These are phyloP conservation scores for Xestobium rufovillosum DNA, from an alignment of 2,888 invertebrate species.

Conservation along the genomic window DNA sequence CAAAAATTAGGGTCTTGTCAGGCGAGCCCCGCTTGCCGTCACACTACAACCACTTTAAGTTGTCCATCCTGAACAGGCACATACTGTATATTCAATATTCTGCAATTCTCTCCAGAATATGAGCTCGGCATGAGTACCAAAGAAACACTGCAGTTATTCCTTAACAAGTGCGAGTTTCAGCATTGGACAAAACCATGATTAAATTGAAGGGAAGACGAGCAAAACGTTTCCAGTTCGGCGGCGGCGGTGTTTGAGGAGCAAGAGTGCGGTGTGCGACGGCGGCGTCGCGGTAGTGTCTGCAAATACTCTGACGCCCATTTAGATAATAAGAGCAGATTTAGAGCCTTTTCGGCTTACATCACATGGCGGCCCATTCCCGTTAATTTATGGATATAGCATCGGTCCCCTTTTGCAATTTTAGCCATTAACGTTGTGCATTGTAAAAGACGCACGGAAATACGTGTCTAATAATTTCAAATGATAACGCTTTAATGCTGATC, in stretches of 20 bases:
- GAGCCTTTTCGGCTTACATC: constrained; percentile 41
- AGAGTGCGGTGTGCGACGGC: constrained; percentile 24
- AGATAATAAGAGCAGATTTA: constrained; percentile 43
- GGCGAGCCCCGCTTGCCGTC: no score
- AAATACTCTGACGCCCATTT: constrained; percentile 42
- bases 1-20: no score
- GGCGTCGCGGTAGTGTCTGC: constrained; percentile 35
- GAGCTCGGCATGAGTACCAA: no score
- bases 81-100: no score
- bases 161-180: no score
- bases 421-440: constrained; percentile 23
- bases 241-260: constrained; percentile 18
- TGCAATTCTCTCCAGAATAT: no score
- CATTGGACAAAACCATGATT: no score
- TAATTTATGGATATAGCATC: constrained; percentile 40
- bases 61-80: no score
- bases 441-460: constrained; percentile 7
- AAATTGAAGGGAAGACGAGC: no score
- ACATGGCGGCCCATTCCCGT: constrained; percentile 36
- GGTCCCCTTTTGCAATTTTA: constrained; percentile 26
- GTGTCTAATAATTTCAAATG: constrained; percentile 2
- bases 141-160: no score
- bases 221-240: neutral
- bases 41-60: no score
- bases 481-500: constrained; percentile 1